A percentile compares a stretch with the other conserved stretches of the same genome.
phyloP scores from a whole-genome alignment of 2,888 invertebrate genomes.

The Xylocampa areola region DNA sequence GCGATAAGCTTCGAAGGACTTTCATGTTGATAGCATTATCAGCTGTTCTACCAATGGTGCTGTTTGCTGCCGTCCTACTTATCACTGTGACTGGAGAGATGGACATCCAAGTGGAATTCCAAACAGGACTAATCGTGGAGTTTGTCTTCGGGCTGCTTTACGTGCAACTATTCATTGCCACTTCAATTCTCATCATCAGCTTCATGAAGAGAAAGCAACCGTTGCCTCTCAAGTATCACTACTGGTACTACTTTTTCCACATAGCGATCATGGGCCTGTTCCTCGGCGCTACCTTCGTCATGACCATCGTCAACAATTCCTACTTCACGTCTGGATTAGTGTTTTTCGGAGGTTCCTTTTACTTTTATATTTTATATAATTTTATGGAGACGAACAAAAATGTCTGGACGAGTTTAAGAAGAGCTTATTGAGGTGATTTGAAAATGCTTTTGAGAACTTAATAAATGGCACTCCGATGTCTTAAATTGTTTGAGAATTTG shows the following conservation, averaged over 20 bases:
- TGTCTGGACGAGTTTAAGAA: conserved; percentile 62
- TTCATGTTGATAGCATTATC: conserved; percentile 73
- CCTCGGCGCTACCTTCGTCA: conserved; percentile 62
- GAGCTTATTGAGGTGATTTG: conserved; percentile 62
- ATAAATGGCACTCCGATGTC: conserved; percentile 55
- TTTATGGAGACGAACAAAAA: conserved; percentile 62
- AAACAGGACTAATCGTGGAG: conserved; percentile 67
- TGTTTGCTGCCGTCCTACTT: conserved; percentile 71
- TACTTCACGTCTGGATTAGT: conserved; percentile 60
- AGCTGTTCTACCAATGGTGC: conserved; percentile 75
- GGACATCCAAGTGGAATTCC: conserved; percentile 52
- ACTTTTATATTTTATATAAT: conserved; percentile 66
- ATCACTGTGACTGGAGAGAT: conserved; percentile 60
- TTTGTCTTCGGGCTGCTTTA: conserved; percentile 74
- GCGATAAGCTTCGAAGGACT: conserved; percentile 67
- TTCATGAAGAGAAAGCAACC: conserved; percentile 67
- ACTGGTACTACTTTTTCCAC: conserved; percentile 75
- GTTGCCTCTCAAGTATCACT: conserved; percentile 66
- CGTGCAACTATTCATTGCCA: conserved; percentile 75
- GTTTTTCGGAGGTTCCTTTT: conserved; percentile 58
- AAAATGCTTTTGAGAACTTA: conserved; percentile 54
- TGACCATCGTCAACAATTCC: conserved; percentile 67
- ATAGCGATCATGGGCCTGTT: conserved; percentile 67
- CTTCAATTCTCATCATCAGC: conserved; percentile 69
- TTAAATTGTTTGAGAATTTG: conserved; percentile 56